These are phyloP conservation scores for Sceliomorpha sp. DNA, from an alignment of 2,888 invertebrate genomes.

Conservation along the genomic window DNA sequence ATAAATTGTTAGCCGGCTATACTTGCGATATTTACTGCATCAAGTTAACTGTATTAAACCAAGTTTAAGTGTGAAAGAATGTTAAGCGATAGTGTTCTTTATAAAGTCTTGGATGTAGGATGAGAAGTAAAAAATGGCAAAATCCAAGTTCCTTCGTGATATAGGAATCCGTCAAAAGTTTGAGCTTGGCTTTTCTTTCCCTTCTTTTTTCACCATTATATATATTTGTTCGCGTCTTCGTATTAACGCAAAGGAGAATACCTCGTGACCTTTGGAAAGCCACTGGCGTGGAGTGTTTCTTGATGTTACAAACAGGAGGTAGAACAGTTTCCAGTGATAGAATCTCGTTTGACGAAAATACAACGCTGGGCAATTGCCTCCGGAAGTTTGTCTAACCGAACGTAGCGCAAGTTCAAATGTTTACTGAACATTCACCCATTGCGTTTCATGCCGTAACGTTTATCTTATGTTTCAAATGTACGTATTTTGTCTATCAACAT, in stretches of 20 bases:
- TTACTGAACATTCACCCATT: conserved; percentile 16
- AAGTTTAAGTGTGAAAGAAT: too few species aligned
- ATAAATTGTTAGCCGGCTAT: too few species aligned
- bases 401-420: conserved; percentile 22
- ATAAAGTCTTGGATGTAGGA: too few species aligned
- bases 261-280: conserved; percentile 33
- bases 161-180: too few species aligned
- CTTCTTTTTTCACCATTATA: too few species aligned
- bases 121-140: too few species aligned
- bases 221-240: conserved; percentile 45
- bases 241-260: conserved; percentile 42
- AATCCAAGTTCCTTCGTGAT: too few species aligned
- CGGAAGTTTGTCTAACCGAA: conserved; percentile 7
- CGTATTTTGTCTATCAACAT: too few species aligned
- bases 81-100: too few species aligned
- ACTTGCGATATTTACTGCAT: too few species aligned
- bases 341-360: conserved; percentile 34
- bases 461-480: conserved; percentile 6
- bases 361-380: conserved; percentile 31
- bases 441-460: conserved; percentile 8
- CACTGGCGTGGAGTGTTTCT: conserved; percentile 33
- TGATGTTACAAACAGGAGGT: conserved; percentile 31
- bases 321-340: conserved; percentile 35
- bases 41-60: too few species aligned
- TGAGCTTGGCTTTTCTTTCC: too few species aligned